Evolutionary conservation across 23 tunicate species (phyloP), one percentile per base, ranked within the genome.

Genomic region (Botrylloides violaceus): DNA sequence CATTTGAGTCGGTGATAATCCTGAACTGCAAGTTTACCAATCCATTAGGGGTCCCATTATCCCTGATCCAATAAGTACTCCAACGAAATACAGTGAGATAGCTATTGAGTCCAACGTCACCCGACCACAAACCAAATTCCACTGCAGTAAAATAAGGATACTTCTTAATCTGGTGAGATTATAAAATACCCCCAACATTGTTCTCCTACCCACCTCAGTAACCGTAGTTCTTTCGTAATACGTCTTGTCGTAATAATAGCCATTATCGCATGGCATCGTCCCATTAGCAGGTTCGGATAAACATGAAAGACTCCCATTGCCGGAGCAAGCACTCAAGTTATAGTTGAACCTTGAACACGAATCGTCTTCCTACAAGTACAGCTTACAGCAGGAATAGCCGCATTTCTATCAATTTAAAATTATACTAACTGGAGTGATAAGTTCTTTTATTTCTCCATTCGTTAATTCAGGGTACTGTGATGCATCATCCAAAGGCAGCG

Each of bases 281-380:
- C 28, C 74, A 5, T 68, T 26, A 18, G 74, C 27, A 39, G 71
- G 48, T 27, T 32, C 28, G 3, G 61, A 28, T 24, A 84, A 2
- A 39, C 92, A 84, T 23, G 43, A 12, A 18, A 79, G 21, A 31
- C 72, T 73, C 32, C 64, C 47, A 0, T 34, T 37, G 4, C 59
- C 65, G 18, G 61, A n/a, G 58, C 92, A 84, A n/a, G 70, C 23
- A 20, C 66, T 60, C 23, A 72, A 70, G 48, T 84, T 84, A 75
- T 79, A 84, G 18, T 30, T 79, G 34, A 78, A 74, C 19, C 84
- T 53, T 25, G 3, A 19, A 63, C 92, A 84, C 0, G 28, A 20
- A 3, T 49, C 61, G 29, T 65, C 53, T 43, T 43, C 53, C 53
- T 43, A 43, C 12, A 43, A 43, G 15, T 43, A 43, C 15, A 60